A percentile compares a stretch with the other conserved stretches of the same genome.
These are phyloP conservation scores for Sphecodes monilicornis DNA, from an alignment of 2,888 invertebrate genomes.

Conservation along the genomic window DNA sequence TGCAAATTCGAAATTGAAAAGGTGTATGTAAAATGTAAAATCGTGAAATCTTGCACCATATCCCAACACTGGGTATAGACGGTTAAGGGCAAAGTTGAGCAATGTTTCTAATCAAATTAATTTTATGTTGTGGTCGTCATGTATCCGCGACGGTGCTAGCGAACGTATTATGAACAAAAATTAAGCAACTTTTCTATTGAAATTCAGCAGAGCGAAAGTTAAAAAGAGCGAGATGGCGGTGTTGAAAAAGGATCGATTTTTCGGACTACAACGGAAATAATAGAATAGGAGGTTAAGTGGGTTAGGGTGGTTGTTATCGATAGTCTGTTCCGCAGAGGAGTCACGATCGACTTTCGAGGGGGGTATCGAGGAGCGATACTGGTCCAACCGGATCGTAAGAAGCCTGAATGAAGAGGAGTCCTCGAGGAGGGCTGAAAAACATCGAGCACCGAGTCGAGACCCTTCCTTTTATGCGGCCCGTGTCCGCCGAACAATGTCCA, in stretches of 20 bases:
- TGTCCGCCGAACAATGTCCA: conserved; percentile 62
- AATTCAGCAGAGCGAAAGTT: not conserved
- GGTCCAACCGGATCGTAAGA: conserved; percentile 74
- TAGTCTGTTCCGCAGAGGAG: conserved; percentile 24
- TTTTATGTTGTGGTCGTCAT: no score
- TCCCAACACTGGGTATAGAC: no score
- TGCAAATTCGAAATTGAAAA: no score
- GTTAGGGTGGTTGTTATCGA: conserved; percentile 59
- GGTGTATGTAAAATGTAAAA: no score
- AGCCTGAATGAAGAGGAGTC: conserved; percentile 74
- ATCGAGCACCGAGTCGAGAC: conserved; percentile 32
- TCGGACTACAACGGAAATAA: no score
- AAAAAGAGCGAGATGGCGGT: not conserved
- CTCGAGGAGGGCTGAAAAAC: conserved; percentile 65
- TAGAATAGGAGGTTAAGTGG: conserved; percentile 37
- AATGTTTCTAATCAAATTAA: no score
- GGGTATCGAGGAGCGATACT: conserved; percentile 68
- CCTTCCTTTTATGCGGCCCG: conserved; percentile 49
- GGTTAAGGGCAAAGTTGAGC: no score
- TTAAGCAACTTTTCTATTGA: not conserved
- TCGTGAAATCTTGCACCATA: no score
- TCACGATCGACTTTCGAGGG: conserved; percentile 71
- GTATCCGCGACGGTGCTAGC: no score
- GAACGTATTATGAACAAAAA: no score
- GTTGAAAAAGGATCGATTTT: not conserved